A percentile compares a stretch with the other conserved stretches of the same genome.
These are phyloP conservation scores for Hippoglossus stenolepis DNA, from an alignment of 2,113 vertebrate species.

Conservation along the genomic window DNA sequence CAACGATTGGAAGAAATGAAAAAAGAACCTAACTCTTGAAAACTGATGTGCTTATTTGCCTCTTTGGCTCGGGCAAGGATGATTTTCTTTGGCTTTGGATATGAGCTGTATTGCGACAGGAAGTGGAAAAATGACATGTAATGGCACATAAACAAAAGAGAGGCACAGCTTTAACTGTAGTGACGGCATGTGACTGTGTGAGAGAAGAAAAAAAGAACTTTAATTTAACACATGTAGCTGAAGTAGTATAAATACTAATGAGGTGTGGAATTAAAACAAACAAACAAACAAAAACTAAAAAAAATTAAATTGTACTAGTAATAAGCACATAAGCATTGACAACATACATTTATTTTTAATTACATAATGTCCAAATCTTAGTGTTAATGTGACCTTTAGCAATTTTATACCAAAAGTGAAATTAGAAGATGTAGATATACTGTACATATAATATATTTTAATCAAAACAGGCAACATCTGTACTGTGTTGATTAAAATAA, in stretches of 20 bases:
- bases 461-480: neutral
- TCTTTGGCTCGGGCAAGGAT: slow-evolving; percentile 89
- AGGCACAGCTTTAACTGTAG: neutral
- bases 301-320: neutral
- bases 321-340: neutral
- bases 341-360: neutral
- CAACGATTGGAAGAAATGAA: neutral
- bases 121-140: slow-evolving; percentile 35
- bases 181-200: too few relatives aligned
- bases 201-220: neutral
- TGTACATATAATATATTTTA: neutral
- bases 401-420: neutral
- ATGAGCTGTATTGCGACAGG: slow-evolving; percentile 86
- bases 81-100: slow-evolving; percentile 94
- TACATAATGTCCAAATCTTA: neutral
- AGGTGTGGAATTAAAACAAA: neutral
- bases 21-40: slow-evolving; percentile 76
- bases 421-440: neutral
- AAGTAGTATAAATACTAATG: neutral
- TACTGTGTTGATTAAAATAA: neutral
- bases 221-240: neutral
- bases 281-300: neutral
- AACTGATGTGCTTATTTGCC: slow-evolving; percentile 90
- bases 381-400: neutral
- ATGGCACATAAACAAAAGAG: neutral